These are phyloP conservation scores for Terrapene triunguis DNA, from an alignment of 2,113 vertebrate species.

Conservation along the genomic window DNA sequence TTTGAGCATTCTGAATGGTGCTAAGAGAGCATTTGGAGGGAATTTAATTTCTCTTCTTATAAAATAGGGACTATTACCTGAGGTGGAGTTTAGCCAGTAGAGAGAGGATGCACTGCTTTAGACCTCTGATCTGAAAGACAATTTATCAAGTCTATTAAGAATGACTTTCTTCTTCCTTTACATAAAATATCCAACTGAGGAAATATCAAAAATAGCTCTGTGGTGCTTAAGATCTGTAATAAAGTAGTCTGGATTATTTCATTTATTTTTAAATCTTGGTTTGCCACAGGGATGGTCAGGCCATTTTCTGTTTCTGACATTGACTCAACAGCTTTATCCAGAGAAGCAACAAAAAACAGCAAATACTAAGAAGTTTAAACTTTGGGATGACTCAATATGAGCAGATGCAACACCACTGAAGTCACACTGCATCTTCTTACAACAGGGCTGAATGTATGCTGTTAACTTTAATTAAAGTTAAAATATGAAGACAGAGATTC, in stretches of 20 bases:
- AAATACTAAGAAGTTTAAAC: not conserved
- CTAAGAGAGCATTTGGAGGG: not conserved
- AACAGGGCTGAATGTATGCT: not conserved
- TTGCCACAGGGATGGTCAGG: not conserved
- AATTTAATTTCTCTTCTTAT: slow-evolving; percentile 31
- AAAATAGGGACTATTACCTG: slow-evolving; percentile 5
- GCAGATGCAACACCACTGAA: slow-evolving; percentile 1
- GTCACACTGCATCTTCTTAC: not conserved
- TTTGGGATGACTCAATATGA: not conserved
- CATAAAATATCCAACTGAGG: not conserved
- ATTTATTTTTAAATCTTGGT: not conserved
- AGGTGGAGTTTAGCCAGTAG: slow-evolving; percentile 4
- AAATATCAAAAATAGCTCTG: not conserved
- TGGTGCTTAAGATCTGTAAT: not conserved
- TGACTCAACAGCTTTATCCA: not conserved
- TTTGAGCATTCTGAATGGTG: not conserved
- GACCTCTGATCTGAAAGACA: not conserved
- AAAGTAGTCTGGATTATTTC: not conserved
- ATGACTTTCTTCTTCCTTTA: slow-evolving; percentile 10
- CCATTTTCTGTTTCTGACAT: not conserved
- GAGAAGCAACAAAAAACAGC: not conserved
- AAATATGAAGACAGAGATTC: slow-evolving; percentile 9
- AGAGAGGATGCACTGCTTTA: slow-evolving; percentile 9
- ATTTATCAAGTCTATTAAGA: not conserved
- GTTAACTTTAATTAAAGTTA: slow-evolving; percentile 37